Evolutionary conservation across 2,113 vertebrate species (phyloP).

Genomic region (Varanus komodoensis): DNA sequence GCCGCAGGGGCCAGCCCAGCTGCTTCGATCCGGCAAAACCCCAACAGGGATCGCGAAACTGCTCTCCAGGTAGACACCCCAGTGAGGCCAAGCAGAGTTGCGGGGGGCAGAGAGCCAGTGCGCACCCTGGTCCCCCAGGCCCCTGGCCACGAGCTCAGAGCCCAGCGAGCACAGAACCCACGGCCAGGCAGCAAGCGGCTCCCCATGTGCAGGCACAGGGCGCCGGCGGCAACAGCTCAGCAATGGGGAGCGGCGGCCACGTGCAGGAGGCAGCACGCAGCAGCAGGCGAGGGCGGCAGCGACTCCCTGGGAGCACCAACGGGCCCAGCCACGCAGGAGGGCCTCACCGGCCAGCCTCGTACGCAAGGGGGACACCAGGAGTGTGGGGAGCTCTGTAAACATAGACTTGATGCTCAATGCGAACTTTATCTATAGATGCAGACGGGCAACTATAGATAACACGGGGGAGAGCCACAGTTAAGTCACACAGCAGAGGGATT

Average conservation of each 20-base stretch:
- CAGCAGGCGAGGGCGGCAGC: slow-evolving; percentile 31
- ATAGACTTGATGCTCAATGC: slow-evolving; percentile 21
- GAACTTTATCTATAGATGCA: not conserved
- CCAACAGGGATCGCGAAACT: too few species aligned
- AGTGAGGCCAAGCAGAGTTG: not conserved
- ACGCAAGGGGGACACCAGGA: slow-evolving; percentile 57
- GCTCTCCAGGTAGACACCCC: not conserved
- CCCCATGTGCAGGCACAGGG: not conserved
- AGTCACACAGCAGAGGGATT: slow-evolving; percentile 75
- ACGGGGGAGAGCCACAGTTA: slow-evolving; percentile 62
- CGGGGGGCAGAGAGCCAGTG: slow-evolving; percentile 31
- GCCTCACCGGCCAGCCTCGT: slow-evolving; percentile 52
- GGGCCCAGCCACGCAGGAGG: slow-evolving; percentile 39
- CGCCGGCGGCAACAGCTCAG: not conserved
- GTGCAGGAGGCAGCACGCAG: slow-evolving; percentile 54
- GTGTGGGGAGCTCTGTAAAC: not conserved
- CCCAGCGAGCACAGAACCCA: slow-evolving; percentile 29
- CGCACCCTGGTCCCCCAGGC: not conserved
- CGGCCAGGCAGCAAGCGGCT: slow-evolving; percentile 65
- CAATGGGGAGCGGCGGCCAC: slow-evolving; percentile 19
- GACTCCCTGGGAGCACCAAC: not conserved
- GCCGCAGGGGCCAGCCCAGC: too few species aligned
- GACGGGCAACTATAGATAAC: slow-evolving; percentile 30
- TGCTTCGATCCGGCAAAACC: not conserved
- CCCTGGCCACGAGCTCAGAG: slow-evolving; percentile 29